Evolutionary conservation across 2,888 invertebrate species (phyloP).

Genomic region (Agonopterix subpropinquella): DNA sequence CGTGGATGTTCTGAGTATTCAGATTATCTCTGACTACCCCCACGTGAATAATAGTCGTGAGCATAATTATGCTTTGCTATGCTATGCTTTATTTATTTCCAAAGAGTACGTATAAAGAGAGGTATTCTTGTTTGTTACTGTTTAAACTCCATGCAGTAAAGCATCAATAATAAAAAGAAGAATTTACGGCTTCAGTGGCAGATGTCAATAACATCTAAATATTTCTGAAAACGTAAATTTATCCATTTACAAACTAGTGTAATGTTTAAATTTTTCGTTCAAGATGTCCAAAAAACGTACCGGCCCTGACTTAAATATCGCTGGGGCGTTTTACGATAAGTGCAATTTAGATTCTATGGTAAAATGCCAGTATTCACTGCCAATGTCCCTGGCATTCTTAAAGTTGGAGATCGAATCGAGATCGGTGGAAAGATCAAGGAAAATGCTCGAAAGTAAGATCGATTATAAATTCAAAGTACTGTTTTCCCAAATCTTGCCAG

Average conservation of each 20-base stretch:
- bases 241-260: conserved; percentile 25
- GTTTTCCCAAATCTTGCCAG: too few relatives aligned
- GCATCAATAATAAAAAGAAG: not conserved
- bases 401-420: conserved; percentile 63
- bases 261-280: conserved; percentile 62
- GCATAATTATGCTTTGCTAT: too few relatives aligned
- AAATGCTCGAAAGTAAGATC: conserved; percentile 60
- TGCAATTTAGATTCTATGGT: conserved; percentile 13
- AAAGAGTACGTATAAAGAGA: too few relatives aligned
- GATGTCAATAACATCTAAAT: conserved; percentile 6
- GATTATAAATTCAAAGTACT: too few relatives aligned
- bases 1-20: too few relatives aligned
- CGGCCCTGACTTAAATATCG: conserved; percentile 36
- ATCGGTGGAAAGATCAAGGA: conserved; percentile 69
- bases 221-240: conserved; percentile 15
- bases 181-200: conserved; percentile 1
- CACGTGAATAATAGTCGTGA: too few relatives aligned
- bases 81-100: too few relatives aligned
- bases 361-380: conserved; percentile 68
- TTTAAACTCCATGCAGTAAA: not conserved
- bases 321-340: conserved; percentile 25
- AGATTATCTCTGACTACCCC: too few relatives aligned
- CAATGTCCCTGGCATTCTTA: conserved; percentile 54
- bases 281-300: conserved; percentile 51
- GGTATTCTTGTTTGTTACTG: too few relatives aligned